phyloP scores from a whole-genome alignment of 2,797 vertebrate genomes.

The Arnoldichthys spilopterus region DNA sequence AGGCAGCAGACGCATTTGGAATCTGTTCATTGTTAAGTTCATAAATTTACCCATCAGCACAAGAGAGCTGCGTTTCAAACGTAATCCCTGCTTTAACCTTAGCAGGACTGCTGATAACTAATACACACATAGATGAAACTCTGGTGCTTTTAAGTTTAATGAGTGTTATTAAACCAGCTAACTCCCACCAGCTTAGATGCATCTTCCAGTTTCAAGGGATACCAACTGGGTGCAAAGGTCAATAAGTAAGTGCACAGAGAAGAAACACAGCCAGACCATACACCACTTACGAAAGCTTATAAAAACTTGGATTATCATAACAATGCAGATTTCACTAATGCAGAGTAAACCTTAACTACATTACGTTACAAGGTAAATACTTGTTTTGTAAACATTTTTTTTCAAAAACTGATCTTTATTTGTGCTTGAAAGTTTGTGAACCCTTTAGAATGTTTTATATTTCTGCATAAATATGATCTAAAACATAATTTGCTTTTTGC shows the following conservation, averaged over 20 bases:
- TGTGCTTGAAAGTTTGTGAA: too few species aligned
- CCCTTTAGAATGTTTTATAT: too few species aligned
- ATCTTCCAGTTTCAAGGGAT: not conserved
- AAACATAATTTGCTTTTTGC: too few species aligned
- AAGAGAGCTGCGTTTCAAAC: constrained; percentile 24
- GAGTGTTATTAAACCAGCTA: not conserved
- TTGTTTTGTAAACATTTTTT: not conserved
- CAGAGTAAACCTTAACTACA: not conserved
- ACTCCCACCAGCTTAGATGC: not conserved
- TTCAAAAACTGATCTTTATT: too few species aligned
- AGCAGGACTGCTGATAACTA: not conserved
- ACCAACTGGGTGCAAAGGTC: too few species aligned
- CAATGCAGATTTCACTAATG: too few species aligned
- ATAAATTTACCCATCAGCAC: constrained; percentile 51
- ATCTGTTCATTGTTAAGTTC: constrained; percentile 37
- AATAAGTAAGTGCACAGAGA: not conserved
- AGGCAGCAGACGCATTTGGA: constrained; percentile 57
- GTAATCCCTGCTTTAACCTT: not conserved
- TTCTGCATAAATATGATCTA: too few species aligned
- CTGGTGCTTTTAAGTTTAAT: not conserved
- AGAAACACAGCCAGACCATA: not conserved
- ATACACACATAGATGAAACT: not conserved
- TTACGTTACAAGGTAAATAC: not conserved
- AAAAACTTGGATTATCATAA: not conserved
- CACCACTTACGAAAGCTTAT: not conserved